These are phyloP conservation scores for Laticauda colubrina DNA, from an alignment of 2,113 vertebrate genomes.

Conservation along the genomic window DNA sequence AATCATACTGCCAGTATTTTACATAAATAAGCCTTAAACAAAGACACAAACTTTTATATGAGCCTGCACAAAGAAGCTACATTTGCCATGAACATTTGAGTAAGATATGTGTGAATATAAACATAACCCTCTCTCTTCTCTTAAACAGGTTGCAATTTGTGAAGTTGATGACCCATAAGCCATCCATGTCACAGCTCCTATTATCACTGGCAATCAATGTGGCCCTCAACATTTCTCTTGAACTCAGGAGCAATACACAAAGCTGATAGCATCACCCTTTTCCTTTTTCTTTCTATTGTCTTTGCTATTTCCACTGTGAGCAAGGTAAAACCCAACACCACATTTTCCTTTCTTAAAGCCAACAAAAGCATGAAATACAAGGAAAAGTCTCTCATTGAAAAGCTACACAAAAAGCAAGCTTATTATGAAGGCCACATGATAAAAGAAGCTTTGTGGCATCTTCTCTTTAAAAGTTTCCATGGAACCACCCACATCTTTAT, in stretches of 20 bases:
- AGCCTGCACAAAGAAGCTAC: background rate
- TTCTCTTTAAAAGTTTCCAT: background rate
- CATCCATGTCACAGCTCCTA: background rate
- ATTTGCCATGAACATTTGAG: background rate
- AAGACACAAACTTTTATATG: background rate
- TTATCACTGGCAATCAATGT: background rate
- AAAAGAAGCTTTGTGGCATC: background rate
- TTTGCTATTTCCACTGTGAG: slow-evolving; percentile 26
- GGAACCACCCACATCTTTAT: background rate
- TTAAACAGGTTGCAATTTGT: background rate
- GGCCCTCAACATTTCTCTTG: background rate
- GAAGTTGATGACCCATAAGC: background rate
- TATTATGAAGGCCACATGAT: slow-evolving; percentile 15
- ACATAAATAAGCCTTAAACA: background rate
- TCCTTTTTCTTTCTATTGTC: background rate
- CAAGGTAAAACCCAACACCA: background rate
- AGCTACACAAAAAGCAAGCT: slow-evolving; percentile 48
- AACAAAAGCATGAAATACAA: background rate
- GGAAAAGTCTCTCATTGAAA: slow-evolving; percentile 50
- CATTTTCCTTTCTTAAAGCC: background rate
- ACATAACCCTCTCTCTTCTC: background rate
- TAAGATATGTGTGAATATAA: background rate
- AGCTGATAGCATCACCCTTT: background rate
- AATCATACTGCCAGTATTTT: background rate
- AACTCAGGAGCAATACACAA: background rate